Percentiles rank a stretch among this genome's conserved stretches.
These are phyloP conservation scores for Drosophila affinis DNA, from an alignment of 2,888 invertebrate genomes.

Conservation along the genomic window DNA sequence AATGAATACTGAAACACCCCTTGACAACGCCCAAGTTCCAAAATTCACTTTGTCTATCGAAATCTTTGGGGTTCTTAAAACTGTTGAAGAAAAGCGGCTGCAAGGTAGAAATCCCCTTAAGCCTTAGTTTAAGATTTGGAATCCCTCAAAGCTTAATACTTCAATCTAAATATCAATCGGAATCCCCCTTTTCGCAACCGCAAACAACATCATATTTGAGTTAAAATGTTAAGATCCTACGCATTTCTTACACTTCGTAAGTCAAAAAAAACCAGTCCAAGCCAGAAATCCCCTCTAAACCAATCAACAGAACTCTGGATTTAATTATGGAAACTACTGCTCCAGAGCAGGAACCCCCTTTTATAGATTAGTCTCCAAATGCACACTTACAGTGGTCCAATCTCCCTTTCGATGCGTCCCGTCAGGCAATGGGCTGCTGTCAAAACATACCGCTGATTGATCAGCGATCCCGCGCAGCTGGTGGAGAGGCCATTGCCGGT, in stretches of 20 bases:
- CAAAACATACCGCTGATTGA: conserved; percentile 85
- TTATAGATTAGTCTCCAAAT: not conserved
- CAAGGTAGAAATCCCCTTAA: conserved; percentile 14
- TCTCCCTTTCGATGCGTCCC: conserved; percentile 84
- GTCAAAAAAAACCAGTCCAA: not conserved
- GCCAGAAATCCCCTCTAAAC: conserved; percentile 13
- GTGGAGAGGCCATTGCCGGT: conserved; percentile 64
- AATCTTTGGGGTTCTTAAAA: too few relatives aligned
- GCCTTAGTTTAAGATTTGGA: not conserved
- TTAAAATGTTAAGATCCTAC: not conserved
- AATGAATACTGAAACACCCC: conserved; percentile 2
- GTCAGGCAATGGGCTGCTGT: conserved; percentile 87
- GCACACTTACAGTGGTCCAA: conserved; percentile 85
- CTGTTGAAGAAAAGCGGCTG: too few relatives aligned
- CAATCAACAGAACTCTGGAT: not conserved
- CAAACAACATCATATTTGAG: conserved; percentile 16
- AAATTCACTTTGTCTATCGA: not conserved
- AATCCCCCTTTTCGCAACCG: not conserved
- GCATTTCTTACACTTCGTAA: not conserved
- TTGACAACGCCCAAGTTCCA: conserved; percentile 1
- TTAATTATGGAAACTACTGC: conserved; percentile 7
- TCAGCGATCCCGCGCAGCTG: conserved; percentile 82
- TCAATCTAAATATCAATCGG: not conserved
- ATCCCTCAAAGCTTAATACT: not conserved
- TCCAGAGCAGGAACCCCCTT: conserved; percentile 2